Conservation (phyloP, 2,113 vertebrate genomes). For the Zosterops borbonicus region DNA sequence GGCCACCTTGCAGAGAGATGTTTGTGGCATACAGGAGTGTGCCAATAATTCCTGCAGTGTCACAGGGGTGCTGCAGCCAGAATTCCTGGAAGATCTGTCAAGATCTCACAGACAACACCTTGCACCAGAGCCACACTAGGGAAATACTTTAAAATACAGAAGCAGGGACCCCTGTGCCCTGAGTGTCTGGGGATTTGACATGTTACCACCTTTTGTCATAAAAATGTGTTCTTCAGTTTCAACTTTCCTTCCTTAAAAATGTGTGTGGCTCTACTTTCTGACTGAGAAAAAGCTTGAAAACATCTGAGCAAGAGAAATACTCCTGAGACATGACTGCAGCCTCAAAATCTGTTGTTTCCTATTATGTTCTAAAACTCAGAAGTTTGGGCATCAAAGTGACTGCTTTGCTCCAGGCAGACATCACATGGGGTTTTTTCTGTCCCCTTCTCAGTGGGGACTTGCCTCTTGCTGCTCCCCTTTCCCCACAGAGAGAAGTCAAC, state of each 20-base stretch:
- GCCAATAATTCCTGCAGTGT: background rate
- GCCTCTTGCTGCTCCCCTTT: background rate
- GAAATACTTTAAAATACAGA: background rate
- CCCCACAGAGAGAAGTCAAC: background rate
- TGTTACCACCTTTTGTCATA: background rate
- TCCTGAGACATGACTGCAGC: background rate
- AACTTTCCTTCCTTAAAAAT: background rate
- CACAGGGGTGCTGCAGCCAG: background rate
- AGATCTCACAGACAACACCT: background rate
- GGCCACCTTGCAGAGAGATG: background rate
- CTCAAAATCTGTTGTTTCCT: background rate
- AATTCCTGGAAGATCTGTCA: background rate
- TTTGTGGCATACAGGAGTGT: fast-evolving
- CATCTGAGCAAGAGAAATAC: background rate
- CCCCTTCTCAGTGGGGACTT: background rate
- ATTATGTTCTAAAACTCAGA: background rate
- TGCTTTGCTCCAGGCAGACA: background rate
- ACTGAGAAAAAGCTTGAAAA: background rate
- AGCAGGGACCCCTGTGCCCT: background rate
- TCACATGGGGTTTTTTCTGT: background rate
- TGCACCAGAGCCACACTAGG: background rate
- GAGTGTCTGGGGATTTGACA: background rate
- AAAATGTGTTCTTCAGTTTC: background rate
- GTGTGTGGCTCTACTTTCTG: background rate
- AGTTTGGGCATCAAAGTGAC: background rate